phyloP scores from a whole-genome alignment of 2,113 vertebrate genomes.

The Periophthalmodon schlosseri region DNA sequence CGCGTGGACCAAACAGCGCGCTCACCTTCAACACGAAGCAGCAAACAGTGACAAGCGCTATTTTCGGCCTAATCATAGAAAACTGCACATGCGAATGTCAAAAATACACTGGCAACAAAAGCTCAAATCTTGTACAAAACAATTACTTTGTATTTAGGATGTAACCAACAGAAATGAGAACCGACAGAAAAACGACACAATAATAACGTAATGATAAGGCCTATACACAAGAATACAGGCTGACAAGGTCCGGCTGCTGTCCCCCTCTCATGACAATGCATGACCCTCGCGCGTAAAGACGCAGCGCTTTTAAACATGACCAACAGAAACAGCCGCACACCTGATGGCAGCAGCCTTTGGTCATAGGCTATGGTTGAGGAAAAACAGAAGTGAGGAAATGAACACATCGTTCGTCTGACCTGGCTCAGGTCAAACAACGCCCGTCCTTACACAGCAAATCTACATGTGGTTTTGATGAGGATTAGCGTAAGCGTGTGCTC shows the following conservation, averaged over 20 bases:
- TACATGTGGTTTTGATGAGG: slow-evolving; percentile 39
- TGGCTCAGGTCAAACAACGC: slow-evolving; percentile 50
- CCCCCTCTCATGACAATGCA: slow-evolving; percentile 61
- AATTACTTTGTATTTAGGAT: not conserved
- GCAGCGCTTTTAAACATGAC: slow-evolving; percentile 23
- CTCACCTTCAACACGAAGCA: not conserved
- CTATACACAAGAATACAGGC: slow-evolving; percentile 17
- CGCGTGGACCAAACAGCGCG: not conserved
- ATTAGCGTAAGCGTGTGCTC: slow-evolving; percentile 38
- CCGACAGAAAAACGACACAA: not conserved
- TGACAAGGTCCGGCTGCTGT: slow-evolving; percentile 46
- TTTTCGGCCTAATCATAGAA: not conserved
- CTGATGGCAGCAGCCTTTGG: not conserved
- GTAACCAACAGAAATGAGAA: not conserved
- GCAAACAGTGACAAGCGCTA: not conserved
- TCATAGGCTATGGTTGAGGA: not conserved
- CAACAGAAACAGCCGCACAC: not conserved
- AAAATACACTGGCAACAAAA: too few species aligned
- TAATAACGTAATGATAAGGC: not conserved
- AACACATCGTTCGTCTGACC: slow-evolving; percentile 38
- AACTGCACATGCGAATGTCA: not conserved
- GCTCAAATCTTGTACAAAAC: not conserved
- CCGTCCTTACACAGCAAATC: slow-evolving; percentile 72
- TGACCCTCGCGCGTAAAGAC: slow-evolving; percentile 37
- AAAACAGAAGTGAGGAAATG: slow-evolving; percentile 29